phyloP scores from a whole-genome alignment of 2,113 vertebrate species.

The Theropithecus gelada region DNA sequence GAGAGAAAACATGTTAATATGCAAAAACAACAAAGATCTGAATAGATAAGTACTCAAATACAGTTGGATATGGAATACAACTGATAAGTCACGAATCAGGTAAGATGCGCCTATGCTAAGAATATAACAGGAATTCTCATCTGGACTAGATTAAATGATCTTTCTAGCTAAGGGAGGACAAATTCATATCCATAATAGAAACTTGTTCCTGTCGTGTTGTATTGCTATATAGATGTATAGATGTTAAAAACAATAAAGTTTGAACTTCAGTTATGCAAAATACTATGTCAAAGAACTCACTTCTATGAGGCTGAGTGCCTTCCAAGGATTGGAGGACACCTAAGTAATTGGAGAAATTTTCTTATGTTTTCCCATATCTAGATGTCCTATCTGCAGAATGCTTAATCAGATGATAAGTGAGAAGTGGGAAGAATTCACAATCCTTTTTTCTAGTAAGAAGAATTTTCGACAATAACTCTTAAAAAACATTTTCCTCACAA shows the following conservation, averaged over 20 bases:
- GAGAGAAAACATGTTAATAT: not conserved
- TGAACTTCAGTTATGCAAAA: not conserved
- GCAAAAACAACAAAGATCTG: not conserved
- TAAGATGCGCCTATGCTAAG: not conserved
- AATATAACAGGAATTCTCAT: not conserved
- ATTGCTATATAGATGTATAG: not conserved
- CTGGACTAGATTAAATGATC: not conserved
- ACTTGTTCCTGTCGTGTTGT: not conserved
- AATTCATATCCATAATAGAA: not conserved
- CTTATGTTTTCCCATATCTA: not conserved
- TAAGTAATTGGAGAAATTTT: not conserved
- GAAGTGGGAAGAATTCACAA: not conserved
- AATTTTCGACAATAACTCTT: not conserved
- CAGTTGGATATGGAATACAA: not conserved
- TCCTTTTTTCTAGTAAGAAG: not conserved
- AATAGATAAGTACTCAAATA: not conserved
- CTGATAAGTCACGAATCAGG: not conserved
- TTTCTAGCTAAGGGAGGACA: not conserved
- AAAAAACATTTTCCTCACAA: not conserved
- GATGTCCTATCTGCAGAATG: not conserved
- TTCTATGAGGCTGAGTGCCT: not conserved
- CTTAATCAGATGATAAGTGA: not conserved
- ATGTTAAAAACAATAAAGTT: not conserved
- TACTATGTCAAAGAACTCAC: not conserved
- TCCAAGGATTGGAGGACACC: not conserved